phyloP scores from a whole-genome alignment of 2,113 vertebrate species.

The Sakesphorus luctuosus region DNA sequence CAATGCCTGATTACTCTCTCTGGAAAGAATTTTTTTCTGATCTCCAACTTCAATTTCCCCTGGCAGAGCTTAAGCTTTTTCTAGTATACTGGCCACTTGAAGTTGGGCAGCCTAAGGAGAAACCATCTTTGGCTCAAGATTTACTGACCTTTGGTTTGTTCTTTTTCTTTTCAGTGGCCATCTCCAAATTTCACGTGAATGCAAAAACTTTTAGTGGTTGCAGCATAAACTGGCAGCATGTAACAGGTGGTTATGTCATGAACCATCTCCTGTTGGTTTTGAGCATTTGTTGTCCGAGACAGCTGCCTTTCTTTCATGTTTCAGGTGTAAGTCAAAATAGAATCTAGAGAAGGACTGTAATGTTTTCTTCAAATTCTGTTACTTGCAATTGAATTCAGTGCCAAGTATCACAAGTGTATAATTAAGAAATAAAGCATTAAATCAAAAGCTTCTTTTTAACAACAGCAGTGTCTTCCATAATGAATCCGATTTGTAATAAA shows the following conservation, averaged over 20 bases:
- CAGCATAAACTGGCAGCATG: neutral
- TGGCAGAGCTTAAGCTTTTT: no score
- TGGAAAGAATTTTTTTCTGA: no score
- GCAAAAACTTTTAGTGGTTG: neutral
- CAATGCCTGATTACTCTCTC: no score
- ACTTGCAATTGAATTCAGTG: neutral
- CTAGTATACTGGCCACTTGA: neutral
- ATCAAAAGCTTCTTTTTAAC: neutral
- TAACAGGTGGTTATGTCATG: neutral
- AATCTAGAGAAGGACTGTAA: neutral
- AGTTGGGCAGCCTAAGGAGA: neutral
- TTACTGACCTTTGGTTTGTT: neutral
- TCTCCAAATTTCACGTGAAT: neutral
- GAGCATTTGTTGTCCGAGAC: neutral
- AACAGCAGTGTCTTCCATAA: neutral
- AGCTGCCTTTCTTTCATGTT: neutral
- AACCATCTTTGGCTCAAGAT: neutral
- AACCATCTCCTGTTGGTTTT: neutral
- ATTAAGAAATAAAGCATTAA: neutral
- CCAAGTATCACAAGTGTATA: neutral
- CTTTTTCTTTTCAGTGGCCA: neutral
- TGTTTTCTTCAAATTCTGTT: neutral
- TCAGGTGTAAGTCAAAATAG: neutral
- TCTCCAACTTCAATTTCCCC: no score
- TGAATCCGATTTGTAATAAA: neutral